These are phyloP conservation scores for Adineta ricciae DNA, from an alignment of 2,888 invertebrate species.

Conservation along the genomic window DNA sequence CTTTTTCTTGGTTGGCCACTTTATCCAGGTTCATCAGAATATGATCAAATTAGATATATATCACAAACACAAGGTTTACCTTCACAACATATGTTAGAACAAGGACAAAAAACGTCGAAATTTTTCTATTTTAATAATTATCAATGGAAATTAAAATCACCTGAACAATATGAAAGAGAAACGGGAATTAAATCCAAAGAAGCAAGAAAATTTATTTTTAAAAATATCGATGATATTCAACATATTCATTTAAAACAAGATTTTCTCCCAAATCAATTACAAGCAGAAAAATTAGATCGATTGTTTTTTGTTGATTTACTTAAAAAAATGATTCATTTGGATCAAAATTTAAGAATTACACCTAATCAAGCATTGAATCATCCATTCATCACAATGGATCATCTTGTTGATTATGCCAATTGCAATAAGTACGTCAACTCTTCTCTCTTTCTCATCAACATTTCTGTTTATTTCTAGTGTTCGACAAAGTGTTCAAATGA, in stretches of 20 bases:
- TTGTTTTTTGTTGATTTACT: conserved; percentile 92
- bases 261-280: conserved; percentile 83
- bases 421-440: not conserved
- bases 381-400: conserved; percentile 32
- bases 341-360: conserved; percentile 49
- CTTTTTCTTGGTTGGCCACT: conserved; percentile 97
- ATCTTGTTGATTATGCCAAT: conserved; percentile 33
- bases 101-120: conserved; percentile 92
- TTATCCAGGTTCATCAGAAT: conserved; percentile 96
- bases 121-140: conserved; percentile 63
- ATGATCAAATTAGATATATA: conserved; percentile 81
- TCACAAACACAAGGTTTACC: conserved; percentile 88
- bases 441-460: not conserved
- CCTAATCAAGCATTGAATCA: conserved; percentile 29
- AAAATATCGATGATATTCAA: conserved; percentile 88
- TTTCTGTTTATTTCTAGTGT: conserved; percentile 1
- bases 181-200: conserved; percentile 82
- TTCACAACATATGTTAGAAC: conserved; percentile 62
- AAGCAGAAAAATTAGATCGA: conserved; percentile 92
- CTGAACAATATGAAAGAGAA: conserved; percentile 29
- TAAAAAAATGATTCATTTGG: conserved; percentile 95
- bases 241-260: conserved; percentile 53
- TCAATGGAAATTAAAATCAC: conserved; percentile 58
- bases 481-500: conserved; percentile 32
- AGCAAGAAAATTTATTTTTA: conserved; percentile 97